Conservation (phyloP, 2,888 invertebrate species). For the Pseudeuparius sepicola region DNA sequence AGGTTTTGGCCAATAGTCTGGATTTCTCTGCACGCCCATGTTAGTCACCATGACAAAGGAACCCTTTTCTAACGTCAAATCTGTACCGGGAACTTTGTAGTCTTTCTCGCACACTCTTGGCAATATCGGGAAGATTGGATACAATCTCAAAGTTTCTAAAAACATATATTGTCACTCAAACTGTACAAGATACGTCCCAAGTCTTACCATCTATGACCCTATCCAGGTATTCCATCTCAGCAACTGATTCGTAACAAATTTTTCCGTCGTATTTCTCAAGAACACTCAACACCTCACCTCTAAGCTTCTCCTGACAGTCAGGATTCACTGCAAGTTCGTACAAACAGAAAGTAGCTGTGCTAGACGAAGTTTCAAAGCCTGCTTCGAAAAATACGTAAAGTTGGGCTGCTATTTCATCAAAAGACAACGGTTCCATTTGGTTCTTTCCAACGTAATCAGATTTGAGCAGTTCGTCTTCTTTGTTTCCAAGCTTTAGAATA, state of each 20-base stretch:
- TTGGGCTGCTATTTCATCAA: conserved; percentile 27
- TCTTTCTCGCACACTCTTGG: conserved; percentile 25
- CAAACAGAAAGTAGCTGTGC: conserved; percentile 38
- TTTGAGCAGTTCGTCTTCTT: conserved; percentile 19
- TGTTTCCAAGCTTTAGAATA: conserved; percentile 29
- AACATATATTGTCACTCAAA: too few relatives aligned
- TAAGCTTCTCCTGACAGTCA: conserved; percentile 35
- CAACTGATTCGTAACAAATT: conserved; percentile 26
- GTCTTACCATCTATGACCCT: conserved; percentile 37
- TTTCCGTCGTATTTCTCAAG: conserved; percentile 22
- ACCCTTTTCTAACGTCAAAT: conserved; percentile 24
- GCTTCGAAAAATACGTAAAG: conserved; percentile 30
- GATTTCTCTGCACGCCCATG: conserved; percentile 28
- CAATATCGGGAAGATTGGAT: conserved; percentile 28
- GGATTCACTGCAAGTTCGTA: conserved; percentile 42
- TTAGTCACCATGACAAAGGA: conserved; percentile 25
- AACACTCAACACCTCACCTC: conserved; percentile 25
- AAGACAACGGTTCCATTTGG: conserved; percentile 20
- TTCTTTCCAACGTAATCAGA: conserved; percentile 20
- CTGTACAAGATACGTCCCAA: conserved; percentile 1
- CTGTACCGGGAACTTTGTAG: conserved; percentile 27
- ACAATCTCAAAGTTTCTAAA: conserved; percentile 31
- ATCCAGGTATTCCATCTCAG: conserved; percentile 35
- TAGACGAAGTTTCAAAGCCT: conserved; percentile 36
- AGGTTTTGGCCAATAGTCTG: conserved; percentile 43